Evolutionary conservation across 2,888 invertebrate genomes (phyloP), one percentile per base, ranked within the genome.

Genomic region (Scrobipalpa atriplicella): DNA sequence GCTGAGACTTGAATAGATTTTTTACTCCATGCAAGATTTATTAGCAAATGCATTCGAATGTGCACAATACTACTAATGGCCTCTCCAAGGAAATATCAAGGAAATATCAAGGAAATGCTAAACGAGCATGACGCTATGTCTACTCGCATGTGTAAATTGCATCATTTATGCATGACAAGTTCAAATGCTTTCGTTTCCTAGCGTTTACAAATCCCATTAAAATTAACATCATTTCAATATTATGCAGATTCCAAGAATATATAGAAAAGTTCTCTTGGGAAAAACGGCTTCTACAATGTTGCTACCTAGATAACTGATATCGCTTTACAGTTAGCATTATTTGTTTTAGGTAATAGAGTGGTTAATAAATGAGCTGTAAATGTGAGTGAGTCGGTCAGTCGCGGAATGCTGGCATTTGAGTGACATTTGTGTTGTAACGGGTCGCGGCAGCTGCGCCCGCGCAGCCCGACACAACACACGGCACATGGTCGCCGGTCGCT

Each of bases 1-100:
- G 73, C 70, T 71, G 72, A 11, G 16, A 76, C 75, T 75, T 82
- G 81, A 83, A 85, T 83, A 77, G 68, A 71, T 78, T 82, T 81
- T 83, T 83, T 83, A 67, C 43, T 64, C 60, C 62, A 62, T 68
- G 68, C 66, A 72, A 83, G 82, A 86, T 86, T 86, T 86, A 86
- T 86, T 81, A 52, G 63, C 52, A 38, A 51, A 63, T 36, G 51
- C 19, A 51, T 68, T 71, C 62, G 69, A 70, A 71, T 69, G 70
- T 71, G 70, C 69, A 69, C 69, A 64, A 66, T 66, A 69, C 61
- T 52, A 13, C 18, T 51, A 51, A 47, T 29, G 52, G 51, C 18
- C 38, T 7, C n/a, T n/a, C n/a, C n/a, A n/a, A n/a, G n/a, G n/a
- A n/a, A n/a, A n/a, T n/a, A n/a, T n/a, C n/a, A n/a, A n/a, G n/a